These are phyloP conservation scores for Euthynnus affinis DNA, from an alignment of 2,797 vertebrate genomes.

Conservation along the genomic window DNA sequence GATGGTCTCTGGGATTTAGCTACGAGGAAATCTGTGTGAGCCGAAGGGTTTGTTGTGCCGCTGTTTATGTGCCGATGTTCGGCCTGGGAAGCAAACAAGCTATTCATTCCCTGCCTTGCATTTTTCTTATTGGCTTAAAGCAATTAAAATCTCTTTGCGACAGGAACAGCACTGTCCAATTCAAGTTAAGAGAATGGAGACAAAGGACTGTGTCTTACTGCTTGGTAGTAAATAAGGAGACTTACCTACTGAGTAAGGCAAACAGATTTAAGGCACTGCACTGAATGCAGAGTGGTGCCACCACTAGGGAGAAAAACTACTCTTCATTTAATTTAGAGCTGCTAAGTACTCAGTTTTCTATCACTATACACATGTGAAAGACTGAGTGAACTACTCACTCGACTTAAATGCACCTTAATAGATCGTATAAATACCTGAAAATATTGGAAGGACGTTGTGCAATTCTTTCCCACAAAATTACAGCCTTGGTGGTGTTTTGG, in stretches of 20 bases:
- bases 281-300: constrained; percentile 26
- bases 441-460: neutral
- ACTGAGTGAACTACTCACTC: no score
- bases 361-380: neutral
- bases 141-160: constrained; percentile 71
- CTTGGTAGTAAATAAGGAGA: constrained; percentile 58
- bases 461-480: neutral
- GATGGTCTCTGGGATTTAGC: constrained; percentile 63
- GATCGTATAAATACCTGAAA: constrained; percentile 3
- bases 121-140: constrained; percentile 77
- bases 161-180: constrained; percentile 38
- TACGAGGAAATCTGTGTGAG: constrained; percentile 52
- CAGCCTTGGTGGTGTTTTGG: neutral
- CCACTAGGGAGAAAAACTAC: constrained; percentile 21
- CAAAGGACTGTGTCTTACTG: constrained; percentile 44
- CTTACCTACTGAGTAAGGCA: constrained; percentile 35
- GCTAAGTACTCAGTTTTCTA: constrained; percentile 27
- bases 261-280: constrained; percentile 17
- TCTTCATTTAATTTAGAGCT: constrained; percentile 26
- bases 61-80: constrained; percentile 39
- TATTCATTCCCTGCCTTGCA: constrained; percentile 51
- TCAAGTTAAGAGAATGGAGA: constrained; percentile 52
- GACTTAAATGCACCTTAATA: neutral
- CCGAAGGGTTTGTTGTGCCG: constrained; percentile 57
- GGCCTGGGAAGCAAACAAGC: constrained; percentile 58